Conservation (phyloP, 2,888 invertebrate genomes). For the Siphlonurus alternatus region DNA sequence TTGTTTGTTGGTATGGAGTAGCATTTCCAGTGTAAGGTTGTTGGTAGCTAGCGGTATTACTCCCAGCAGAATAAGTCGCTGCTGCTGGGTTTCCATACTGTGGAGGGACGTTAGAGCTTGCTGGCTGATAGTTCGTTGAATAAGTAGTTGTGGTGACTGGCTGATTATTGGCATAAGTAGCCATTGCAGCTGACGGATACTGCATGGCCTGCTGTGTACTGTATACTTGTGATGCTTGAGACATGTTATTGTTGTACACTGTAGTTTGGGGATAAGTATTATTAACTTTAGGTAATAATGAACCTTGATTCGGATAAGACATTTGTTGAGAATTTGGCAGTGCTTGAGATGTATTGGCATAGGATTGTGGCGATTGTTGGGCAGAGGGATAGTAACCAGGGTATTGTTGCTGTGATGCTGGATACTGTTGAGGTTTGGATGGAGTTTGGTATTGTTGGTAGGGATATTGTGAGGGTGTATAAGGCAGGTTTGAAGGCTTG, state of each 20-base stretch:
- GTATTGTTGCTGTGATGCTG: neutral
- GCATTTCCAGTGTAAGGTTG: constrained; percentile 10
- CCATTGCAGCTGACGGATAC: neutral
- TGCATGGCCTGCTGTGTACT: neutral
- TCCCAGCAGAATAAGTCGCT: neutral
- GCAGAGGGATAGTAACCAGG: neutral
- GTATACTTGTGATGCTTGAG: neutral
- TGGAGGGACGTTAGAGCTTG: constrained; percentile 4
- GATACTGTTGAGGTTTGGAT: neutral
- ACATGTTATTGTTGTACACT: neutral
- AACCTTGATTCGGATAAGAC: neutral
- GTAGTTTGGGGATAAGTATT: neutral
- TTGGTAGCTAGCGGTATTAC: too few species aligned
- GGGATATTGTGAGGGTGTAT: neutral
- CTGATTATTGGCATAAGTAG: neutral
- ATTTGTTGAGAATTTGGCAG: neutral
- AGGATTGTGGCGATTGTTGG: neutral
- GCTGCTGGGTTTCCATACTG: too few species aligned
- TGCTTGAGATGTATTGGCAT: neutral
- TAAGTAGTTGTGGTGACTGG: neutral
- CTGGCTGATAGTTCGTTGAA: neutral
- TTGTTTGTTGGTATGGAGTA: constrained; percentile 6
- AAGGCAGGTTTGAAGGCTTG: neutral
- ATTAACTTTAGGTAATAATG: neutral
- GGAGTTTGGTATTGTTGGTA: neutral